phyloP scores from a whole-genome alignment of 2,888 invertebrate species.

The Drosophila gaucha region DNA sequence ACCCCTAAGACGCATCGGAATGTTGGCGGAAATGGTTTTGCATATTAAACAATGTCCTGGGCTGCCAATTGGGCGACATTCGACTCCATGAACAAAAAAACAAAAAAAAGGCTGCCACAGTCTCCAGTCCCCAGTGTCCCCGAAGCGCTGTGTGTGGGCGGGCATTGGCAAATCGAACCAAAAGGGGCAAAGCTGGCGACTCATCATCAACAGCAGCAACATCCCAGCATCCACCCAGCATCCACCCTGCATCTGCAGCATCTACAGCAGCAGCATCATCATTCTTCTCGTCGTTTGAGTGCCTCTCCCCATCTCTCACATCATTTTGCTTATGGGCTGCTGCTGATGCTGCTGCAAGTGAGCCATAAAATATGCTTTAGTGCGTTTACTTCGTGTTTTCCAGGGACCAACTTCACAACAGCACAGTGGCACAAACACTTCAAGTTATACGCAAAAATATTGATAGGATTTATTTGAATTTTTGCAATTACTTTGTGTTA shows the following conservation, averaged over 20 bases:
- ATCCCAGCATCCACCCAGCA: constrained; percentile 26
- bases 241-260: background rate
- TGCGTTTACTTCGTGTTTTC: constrained; percentile 54
- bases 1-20: constrained; percentile 50
- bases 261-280: constrained; percentile 36
- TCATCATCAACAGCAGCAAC: constrained; percentile 61
- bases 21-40: constrained; percentile 79
- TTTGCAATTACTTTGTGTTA: too few species aligned
- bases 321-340: constrained; percentile 1
- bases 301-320: background rate
- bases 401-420: constrained; percentile 14
- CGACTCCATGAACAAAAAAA: constrained; percentile 26
- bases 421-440: constrained; percentile 38
- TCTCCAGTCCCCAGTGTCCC: constrained; percentile 17
- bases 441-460: constrained; percentile 5
- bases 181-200: constrained; percentile 34
- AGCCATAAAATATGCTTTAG: constrained; percentile 76
- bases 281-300: constrained; percentile 38
- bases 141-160: constrained; percentile 36
- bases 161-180: constrained; percentile 45
- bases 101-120: constrained; percentile 21
- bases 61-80: constrained; percentile 77
- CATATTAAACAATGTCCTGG: constrained; percentile 80
- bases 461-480: too few species aligned
- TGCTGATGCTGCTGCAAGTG: constrained; percentile 57